phyloP scores from a whole-genome alignment of 2,888 invertebrate species.

The Galeruca laticollis region DNA sequence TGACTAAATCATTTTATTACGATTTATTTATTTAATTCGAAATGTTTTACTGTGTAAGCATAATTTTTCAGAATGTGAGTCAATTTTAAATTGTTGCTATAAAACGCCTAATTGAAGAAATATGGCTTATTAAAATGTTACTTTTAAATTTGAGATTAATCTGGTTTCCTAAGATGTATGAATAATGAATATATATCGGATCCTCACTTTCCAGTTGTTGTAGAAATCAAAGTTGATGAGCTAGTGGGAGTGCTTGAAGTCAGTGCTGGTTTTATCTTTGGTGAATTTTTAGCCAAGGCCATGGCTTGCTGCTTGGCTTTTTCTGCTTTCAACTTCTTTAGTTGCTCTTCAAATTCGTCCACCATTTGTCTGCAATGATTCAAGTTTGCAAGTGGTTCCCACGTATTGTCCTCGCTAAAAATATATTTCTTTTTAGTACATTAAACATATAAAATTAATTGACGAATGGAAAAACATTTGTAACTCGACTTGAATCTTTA shows the following conservation, averaged over 20 bases:
- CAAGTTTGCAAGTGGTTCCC: constrained; percentile 85
- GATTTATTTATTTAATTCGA: not conserved
- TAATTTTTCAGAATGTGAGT: too few relatives aligned
- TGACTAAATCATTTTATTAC: too few relatives aligned
- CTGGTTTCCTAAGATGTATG: too few relatives aligned
- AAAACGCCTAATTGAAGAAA: too few relatives aligned
- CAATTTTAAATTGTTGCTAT: too few relatives aligned
- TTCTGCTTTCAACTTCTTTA: constrained; percentile 76
- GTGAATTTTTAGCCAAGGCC: constrained; percentile 49
- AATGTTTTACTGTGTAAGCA: not conserved
- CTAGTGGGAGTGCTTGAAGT: constrained; percentile 16
- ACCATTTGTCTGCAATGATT: constrained; percentile 81
- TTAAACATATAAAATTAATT: constrained; percentile 15
- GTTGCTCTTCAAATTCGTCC: constrained; percentile 84
- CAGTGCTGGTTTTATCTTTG: constrained; percentile 19
- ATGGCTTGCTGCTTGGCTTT: constrained; percentile 61
- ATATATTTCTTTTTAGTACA: constrained; percentile 23
- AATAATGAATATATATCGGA: not conserved
- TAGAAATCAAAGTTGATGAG: constrained; percentile 17
- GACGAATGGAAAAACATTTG: not conserved
- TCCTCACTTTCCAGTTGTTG: constrained; percentile 18
- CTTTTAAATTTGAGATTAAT: too few relatives aligned
- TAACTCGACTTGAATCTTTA: too few relatives aligned
- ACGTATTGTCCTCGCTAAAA: constrained; percentile 81
- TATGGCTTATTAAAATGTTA: too few relatives aligned